These are phyloP conservation scores for Drosophila sordidula DNA, from an alignment of 2,888 invertebrate genomes.

Conservation along the genomic window DNA sequence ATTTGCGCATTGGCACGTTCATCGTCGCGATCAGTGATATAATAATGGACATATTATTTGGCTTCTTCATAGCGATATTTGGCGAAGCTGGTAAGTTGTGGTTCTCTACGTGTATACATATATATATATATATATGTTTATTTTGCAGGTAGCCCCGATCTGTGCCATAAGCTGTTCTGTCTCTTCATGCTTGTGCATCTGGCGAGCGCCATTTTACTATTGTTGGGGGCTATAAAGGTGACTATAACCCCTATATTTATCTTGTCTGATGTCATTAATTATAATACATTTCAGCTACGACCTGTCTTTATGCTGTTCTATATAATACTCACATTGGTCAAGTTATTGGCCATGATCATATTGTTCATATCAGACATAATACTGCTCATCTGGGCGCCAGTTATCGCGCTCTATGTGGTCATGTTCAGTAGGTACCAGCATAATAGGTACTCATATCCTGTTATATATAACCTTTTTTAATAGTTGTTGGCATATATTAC, in stretches of 20 bases:
- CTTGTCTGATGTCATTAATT: background rate
- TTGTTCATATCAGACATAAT: slow-evolving; percentile 33
- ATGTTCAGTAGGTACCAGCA: slow-evolving; percentile 39
- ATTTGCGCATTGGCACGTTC: slow-evolving; percentile 60
- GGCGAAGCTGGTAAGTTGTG: slow-evolving; percentile 61
- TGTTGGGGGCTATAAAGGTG: slow-evolving; percentile 51
- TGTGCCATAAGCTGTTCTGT: slow-evolving; percentile 49
- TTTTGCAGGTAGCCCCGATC: slow-evolving; percentile 58
- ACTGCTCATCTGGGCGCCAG: slow-evolving; percentile 1
- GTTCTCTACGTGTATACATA: background rate
- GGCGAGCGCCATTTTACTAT: slow-evolving; percentile 15
- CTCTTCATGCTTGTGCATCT: slow-evolving; percentile 56
- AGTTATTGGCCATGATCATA: slow-evolving; percentile 47
- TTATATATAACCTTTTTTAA: background rate
- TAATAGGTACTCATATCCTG: background rate
- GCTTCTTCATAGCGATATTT: slow-evolving; percentile 36
- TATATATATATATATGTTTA: background rate
- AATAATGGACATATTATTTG: slow-evolving; percentile 40
- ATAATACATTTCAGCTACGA: slow-evolving; percentile 26
- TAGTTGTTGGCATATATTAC: slow-evolving; percentile 46
- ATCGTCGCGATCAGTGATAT: slow-evolving; percentile 44
- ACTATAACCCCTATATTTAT: background rate
- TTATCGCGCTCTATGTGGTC: slow-evolving; percentile 23
- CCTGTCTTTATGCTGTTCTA: slow-evolving; percentile 40
- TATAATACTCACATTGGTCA: slow-evolving; percentile 31